A percentile compares a stretch with the other conserved stretches of the same genome.
Conservation (phyloP, 2,797 vertebrate genomes). For the Lycodopsis pacificus region DNA sequence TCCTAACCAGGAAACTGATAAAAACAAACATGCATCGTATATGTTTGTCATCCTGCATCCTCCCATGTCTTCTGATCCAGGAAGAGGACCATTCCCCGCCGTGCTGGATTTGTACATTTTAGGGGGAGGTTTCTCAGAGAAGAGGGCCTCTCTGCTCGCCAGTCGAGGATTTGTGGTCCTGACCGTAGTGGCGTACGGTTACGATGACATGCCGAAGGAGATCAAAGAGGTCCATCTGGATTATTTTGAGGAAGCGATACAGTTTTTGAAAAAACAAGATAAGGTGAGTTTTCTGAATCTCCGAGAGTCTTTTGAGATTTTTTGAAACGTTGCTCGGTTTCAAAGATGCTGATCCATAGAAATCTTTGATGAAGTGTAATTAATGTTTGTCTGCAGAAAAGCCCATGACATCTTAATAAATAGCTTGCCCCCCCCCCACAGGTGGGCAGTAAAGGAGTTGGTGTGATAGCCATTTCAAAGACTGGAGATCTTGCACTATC, state of each 20-base stretch:
- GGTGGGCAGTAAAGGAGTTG: constrained; percentile 80
- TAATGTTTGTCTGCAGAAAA: too few species aligned
- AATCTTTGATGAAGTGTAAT: too few species aligned
- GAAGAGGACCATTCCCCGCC: constrained; percentile 30
- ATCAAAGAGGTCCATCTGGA: constrained; percentile 78
- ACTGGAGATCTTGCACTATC: constrained; percentile 83
- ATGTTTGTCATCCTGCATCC: not conserved
- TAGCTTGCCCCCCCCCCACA: constrained; percentile 4
- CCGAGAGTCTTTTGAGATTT: too few species aligned
- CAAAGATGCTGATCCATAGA: too few species aligned
- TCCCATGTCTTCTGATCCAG: not conserved
- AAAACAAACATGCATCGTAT: not conserved
- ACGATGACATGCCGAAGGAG: constrained; percentile 77
- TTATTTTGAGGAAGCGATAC: constrained; percentile 88
- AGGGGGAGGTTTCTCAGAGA: constrained; percentile 58
- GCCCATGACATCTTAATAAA: too few species aligned
- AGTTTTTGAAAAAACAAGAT: constrained; percentile 80
- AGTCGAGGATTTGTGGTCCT: constrained; percentile 84
- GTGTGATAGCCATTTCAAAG: constrained; percentile 84
- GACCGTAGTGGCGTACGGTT: constrained; percentile 81
- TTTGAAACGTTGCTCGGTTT: too few species aligned
- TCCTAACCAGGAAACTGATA: too few species aligned
- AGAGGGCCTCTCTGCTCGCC: constrained; percentile 73
- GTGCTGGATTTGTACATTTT: constrained; percentile 85
- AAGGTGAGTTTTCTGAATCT: constrained; percentile 71